Conservation (phyloP, 2,113 vertebrate genomes). For the Etia nguti region DNA sequence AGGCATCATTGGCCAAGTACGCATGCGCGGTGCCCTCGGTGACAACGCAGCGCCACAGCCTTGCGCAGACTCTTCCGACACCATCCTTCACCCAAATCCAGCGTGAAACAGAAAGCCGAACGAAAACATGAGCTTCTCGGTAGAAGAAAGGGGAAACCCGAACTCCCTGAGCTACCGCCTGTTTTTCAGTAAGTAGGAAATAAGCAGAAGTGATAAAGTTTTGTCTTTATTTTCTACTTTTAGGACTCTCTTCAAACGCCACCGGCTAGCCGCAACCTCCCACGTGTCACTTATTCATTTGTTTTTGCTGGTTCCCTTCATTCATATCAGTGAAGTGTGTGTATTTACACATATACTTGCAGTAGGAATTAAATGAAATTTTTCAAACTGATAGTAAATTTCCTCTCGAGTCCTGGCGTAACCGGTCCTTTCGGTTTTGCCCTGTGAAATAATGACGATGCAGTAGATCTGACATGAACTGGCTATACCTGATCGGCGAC, state of each 20-base stretch:
- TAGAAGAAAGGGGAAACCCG: constrained; percentile 80
- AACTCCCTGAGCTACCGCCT: constrained; percentile 81
- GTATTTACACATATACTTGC: background rate
- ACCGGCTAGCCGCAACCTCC: background rate
- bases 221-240: background rate
- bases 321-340: background rate
- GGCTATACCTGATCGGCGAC: background rate
- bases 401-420: background rate
- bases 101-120: background rate
- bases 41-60: background rate
- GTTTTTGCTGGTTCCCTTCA: background rate
- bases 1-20: background rate
- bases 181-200: constrained; percentile 83
- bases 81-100: background rate
- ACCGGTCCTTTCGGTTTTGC: background rate
- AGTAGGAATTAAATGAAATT: background rate
- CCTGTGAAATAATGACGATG: background rate
- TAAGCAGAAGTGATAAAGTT: background rate
- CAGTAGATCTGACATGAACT: background rate
- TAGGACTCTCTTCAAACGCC: background rate
- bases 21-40: background rate
- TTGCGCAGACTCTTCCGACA: background rate
- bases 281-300: constrained; percentile 63
- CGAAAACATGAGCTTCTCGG: constrained; percentile 72
- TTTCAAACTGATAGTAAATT: background rate